Evolutionary conservation across 2,888 invertebrate genomes (phyloP), one percentile per base, ranked within the genome.

Genomic region (Sarcophaga rosellei): DNA sequence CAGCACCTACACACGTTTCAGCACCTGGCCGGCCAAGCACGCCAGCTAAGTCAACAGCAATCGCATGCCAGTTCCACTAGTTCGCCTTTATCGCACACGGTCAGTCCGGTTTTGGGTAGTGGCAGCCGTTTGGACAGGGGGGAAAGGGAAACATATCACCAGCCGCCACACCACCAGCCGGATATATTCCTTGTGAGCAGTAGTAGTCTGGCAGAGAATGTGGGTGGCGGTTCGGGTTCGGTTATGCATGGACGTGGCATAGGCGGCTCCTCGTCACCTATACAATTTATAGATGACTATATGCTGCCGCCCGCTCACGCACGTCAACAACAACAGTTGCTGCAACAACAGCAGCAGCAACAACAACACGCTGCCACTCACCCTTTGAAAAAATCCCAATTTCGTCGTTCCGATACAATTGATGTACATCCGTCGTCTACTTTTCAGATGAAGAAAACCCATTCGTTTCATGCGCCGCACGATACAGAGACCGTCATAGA

Each of bases 361-460:
- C 78, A 89, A 89, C 89, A 88, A 68, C 89, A 89, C 66, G 88
- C 88, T 85, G 89, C 90, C 85, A 89, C 90, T 87, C 90, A 90
- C 86, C 90, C 92, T 78, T 90, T 92, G 85, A 93, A 92, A 89
- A 93, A 93, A 91, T 91, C 92, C 76, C 89, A 92, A 73, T 93
- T 93, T 88, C 92, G 93, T 85, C 92, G 93, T 85, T 93, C 93
- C 80, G 93, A 93, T 89, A 93, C 93, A 84, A 91, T 93, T 90
- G 93, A 93, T 90, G 92, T 93, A 89, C 92, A 93, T 90, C 92
- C 92, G 88, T 91, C 92, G 90, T 91, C 92, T 90, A 91, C 90
- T 90, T 93, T 93, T 90, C 92, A 93, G 91, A 92, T 93, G 91
- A 92, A 93, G 89, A 93, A 93, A 89, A 93, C 93, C 88, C 93